A percentile compares a stretch with the other conserved stretches of the same genome.
Conservation (phyloP, 1,140 invertebrate genomes). For the Armadillidium nasatum region DNA sequence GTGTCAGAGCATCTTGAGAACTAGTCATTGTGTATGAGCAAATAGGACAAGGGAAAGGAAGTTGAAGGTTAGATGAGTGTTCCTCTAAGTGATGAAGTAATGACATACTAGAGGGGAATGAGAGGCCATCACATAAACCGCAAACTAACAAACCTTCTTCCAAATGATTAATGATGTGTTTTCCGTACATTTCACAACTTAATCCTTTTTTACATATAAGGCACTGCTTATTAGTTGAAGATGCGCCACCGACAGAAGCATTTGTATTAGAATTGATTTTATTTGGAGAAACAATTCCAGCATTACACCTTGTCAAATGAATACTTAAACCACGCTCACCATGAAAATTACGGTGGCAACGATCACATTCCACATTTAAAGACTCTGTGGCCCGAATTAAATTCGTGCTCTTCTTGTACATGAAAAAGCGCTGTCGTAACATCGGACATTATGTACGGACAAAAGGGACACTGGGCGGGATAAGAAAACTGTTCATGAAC, state of each 20-base stretch:
- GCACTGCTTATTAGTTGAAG: constrained; percentile 32
- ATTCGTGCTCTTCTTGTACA: constrained; percentile 39
- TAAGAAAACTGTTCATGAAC: constrained; percentile 44
- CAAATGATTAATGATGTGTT: constrained; percentile 38
- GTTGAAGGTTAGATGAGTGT: constrained; percentile 33
- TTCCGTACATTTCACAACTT: constrained; percentile 39
- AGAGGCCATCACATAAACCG: constrained; percentile 40
- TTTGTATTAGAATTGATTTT: too few relatives aligned
- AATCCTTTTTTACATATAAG: constrained; percentile 39
- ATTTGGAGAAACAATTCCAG: constrained; percentile 25
- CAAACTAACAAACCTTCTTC: constrained; percentile 42
- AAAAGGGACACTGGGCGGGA: constrained; percentile 42
- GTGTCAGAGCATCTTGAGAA: constrained; percentile 30
- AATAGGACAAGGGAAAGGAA: constrained; percentile 38
- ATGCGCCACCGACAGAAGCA: background rate
- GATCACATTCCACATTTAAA: constrained; percentile 34
- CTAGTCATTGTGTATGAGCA: constrained; percentile 32
- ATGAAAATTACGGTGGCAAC: constrained; percentile 40
- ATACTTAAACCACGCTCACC: constrained; percentile 40
- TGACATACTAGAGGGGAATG: constrained; percentile 39
- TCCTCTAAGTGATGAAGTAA: constrained; percentile 42
- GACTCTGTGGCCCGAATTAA: constrained; percentile 35
- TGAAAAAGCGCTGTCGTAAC: constrained; percentile 38
- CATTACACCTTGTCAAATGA: constrained; percentile 38
- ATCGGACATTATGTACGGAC: constrained; percentile 37